These are phyloP conservation scores for Brachionus rotundiformis DNA, from an alignment of 1,140 invertebrate species.

Conservation along the genomic window DNA sequence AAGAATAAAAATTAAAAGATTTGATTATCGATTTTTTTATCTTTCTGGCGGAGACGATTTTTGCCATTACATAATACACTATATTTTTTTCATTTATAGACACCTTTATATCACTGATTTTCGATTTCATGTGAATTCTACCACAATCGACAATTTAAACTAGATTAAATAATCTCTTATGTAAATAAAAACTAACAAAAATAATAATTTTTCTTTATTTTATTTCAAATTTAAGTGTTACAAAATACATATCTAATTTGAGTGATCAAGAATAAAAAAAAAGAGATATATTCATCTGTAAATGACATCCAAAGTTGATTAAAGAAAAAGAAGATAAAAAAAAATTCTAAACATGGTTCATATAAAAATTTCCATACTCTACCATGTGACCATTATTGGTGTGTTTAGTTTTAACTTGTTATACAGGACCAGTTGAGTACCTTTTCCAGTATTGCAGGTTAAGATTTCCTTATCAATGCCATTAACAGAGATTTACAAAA, in stretches of 20 bases:
- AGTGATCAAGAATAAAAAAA: background rate
- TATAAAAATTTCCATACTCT: background rate
- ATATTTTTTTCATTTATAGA: background rate
- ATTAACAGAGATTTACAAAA: background rate
- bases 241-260: background rate
- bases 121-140: too few relatives aligned
- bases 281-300: background rate
- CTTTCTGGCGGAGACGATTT: background rate
- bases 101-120: too few relatives aligned
- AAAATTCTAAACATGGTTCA: background rate
- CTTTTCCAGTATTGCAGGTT: background rate
- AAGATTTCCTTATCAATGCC: background rate
- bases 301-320: background rate
- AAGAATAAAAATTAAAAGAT: background rate
- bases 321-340: background rate
- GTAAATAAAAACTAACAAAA: too few relatives aligned
- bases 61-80: background rate
- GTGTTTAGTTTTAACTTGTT: background rate
- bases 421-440: background rate
- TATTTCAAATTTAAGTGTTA: background rate
- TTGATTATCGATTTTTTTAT: conserved; percentile 10
- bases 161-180: too few relatives aligned
- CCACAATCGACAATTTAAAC: too few relatives aligned
- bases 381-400: background rate
- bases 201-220: background rate